phyloP scores from a whole-genome alignment of 1,140 invertebrate genomes.

The Ganaspis sp. region DNA sequence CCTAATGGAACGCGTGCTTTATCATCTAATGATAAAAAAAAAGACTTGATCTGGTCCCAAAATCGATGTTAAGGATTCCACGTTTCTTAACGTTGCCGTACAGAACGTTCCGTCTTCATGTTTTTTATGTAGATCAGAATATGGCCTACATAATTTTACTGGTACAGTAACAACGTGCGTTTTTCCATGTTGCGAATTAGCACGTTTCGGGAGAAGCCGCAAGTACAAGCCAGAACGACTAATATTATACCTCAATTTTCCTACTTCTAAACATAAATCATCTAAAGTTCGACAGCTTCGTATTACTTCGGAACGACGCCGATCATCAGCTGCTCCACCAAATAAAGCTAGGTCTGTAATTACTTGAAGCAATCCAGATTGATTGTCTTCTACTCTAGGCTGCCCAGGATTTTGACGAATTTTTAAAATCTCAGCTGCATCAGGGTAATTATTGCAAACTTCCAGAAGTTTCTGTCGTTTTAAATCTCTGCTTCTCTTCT shows the following conservation, averaged over 20 bases:
- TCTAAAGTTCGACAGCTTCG: slow-evolving; percentile 36
- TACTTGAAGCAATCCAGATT: neutral
- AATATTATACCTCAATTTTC: neutral
- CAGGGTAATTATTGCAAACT: too few species aligned
- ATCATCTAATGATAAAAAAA: too few species aligned
- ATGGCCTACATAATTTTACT: slow-evolving; percentile 36
- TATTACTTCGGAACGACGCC: slow-evolving; percentile 33
- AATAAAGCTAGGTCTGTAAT: slow-evolving; percentile 12
- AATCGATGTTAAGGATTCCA: too few species aligned
- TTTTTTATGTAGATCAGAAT: slow-evolving; percentile 33
- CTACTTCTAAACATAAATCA: neutral
- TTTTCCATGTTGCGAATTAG: slow-evolving; percentile 24
- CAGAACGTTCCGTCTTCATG: slow-evolving; percentile 18
- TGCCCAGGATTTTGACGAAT: too few species aligned
- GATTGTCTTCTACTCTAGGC: too few species aligned
- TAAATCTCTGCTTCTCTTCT: too few species aligned
- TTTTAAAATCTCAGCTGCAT: too few species aligned
- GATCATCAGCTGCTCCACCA: slow-evolving; percentile 32
- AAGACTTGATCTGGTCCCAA: too few species aligned
- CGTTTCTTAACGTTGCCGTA: slow-evolving; percentile 12
- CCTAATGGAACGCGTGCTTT: too few species aligned
- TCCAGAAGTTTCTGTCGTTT: too few species aligned
- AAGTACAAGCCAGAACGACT: slow-evolving; percentile 20
- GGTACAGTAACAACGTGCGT: slow-evolving; percentile 36
- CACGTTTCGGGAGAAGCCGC: slow-evolving; percentile 14